Base-by-base conservation (phyloP, 2,797 vertebrate species). In the Rhinella marina region DNA sequence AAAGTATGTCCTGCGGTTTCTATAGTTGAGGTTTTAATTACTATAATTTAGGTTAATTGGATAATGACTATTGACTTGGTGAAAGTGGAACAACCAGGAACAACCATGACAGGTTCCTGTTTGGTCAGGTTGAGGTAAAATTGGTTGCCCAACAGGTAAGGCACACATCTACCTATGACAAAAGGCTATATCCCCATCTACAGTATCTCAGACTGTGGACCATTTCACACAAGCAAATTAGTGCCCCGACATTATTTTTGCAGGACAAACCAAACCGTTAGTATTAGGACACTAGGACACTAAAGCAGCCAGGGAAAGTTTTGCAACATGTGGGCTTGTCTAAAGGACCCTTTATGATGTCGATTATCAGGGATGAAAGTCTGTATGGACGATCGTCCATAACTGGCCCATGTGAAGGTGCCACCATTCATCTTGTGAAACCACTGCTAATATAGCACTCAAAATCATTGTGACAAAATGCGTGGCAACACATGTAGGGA, bases 1-100 rank as follows among this genome's bases (percentile, higher is more conserved):
- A 9, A 21, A 21, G 1, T 10, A 23, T 32, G 27, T 27, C 17
- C 21, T 25, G 13, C 29, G 25, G 56, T 59, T 59, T 23, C 12
- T 50, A 50, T 4, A 73, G 7, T 21, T 57, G 68, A 72, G 70
- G 57, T 14, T 82, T 68, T 87, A 87, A 83, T 83, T 3, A 56
- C 25, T 54, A 29, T 79, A 70, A 68, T 84, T 56, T 59, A 27
- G 59, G 62, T 54, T 70, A n/a, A n/a, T 48, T 61, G 64, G 76
- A 56, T 23, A 78, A 64, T 78, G 10, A 84, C 52, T 59, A 19
- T 62, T 4, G 61, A 29, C 27, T 41, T 41, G 66, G 81, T 61
- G 62, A 80, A 50, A 88, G 87, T 79, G 54, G 41, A 76, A 75
- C 2, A 23, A 78, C 59, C 17, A 23, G 72, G 73, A 68, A 16